phyloP scores from a whole-genome alignment of 2,797 vertebrate species.

The Halcyon smyrnensis region DNA sequence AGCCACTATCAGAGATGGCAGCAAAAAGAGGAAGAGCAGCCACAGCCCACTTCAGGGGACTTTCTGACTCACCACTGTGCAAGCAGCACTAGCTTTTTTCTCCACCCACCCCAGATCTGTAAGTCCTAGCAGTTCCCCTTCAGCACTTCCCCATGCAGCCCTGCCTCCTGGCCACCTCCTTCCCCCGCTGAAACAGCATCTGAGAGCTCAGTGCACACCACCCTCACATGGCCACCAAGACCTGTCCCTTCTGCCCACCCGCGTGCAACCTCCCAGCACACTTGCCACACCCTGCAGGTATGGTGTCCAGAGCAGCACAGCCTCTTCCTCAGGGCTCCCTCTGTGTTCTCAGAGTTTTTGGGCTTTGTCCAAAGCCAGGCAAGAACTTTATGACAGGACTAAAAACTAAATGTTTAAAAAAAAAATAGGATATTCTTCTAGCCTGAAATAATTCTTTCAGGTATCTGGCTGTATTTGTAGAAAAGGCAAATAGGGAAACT shows the following conservation, averaged over 20 bases:
- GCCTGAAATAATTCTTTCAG: background rate
- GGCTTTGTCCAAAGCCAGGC: background rate
- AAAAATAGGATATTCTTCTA: background rate
- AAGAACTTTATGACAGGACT: background rate
- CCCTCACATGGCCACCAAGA: background rate
- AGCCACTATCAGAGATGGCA: background rate
- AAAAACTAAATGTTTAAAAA: background rate
- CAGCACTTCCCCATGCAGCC: background rate
- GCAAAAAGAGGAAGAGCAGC: constrained; percentile 26
- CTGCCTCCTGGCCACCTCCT: background rate
- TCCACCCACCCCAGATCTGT: background rate
- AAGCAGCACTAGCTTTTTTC: background rate
- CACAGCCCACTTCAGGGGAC: background rate
- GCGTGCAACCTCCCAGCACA: background rate
- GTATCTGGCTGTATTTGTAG: background rate
- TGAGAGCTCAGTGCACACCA: background rate
- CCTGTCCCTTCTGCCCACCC: background rate
- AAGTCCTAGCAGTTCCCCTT: background rate
- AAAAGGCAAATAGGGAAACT: background rate
- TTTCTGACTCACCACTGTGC: background rate
- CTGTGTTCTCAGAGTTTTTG: background rate
- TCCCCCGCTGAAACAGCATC: background rate
- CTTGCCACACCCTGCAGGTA: background rate
- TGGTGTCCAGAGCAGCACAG: background rate
- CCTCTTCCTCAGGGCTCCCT: background rate